A percentile compares a stretch with the other conserved stretches of the same genome.
These are phyloP conservation scores for Conus canariensis DNA, from an alignment of 2,888 invertebrate genomes.

Conservation along the genomic window DNA sequence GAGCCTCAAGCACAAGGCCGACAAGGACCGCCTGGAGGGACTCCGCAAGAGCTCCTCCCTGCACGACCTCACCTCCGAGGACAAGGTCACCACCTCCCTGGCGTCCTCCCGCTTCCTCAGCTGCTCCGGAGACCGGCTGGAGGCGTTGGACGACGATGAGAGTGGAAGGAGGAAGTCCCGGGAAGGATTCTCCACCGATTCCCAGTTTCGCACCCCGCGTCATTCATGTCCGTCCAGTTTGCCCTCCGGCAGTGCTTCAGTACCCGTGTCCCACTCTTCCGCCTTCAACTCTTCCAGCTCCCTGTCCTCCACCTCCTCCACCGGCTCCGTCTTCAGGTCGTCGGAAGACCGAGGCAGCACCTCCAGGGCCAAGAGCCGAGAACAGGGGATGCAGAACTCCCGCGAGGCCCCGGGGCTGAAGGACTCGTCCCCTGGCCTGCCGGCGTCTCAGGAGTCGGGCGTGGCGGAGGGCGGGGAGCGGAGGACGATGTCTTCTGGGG, in stretches of 20 bases:
- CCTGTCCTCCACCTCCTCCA: slow-evolving; percentile 40
- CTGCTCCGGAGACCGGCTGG: slow-evolving; percentile 70
- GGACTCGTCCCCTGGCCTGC: not conserved
- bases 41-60: slow-evolving; percentile 76
- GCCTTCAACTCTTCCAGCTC: slow-evolving; percentile 45
- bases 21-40: slow-evolving; percentile 72
- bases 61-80: slow-evolving; percentile 70
- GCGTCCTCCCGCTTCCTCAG: slow-evolving; percentile 67
- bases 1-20: slow-evolving; percentile 75
- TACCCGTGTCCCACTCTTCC: slow-evolving; percentile 43
- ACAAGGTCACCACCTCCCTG: slow-evolving; percentile 59
- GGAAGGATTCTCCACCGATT: slow-evolving; percentile 53
- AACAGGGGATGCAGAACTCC: slow-evolving; percentile 56
- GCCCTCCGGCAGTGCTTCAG: slow-evolving; percentile 35
- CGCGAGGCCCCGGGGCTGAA: slow-evolving; percentile 50
- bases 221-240: slow-evolving; percentile 52
- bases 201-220: slow-evolving; percentile 60
- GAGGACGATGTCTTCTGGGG: slow-evolving; percentile 43
- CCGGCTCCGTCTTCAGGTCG: slow-evolving; percentile 41
- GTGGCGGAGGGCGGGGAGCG: slow-evolving; percentile 52
- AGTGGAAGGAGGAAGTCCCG: slow-evolving; percentile 44
- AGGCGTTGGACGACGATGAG: slow-evolving; percentile 50
- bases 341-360: slow-evolving; percentile 11
- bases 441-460: slow-evolving; percentile 54
- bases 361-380: slow-evolving; percentile 47